phyloP scores from a whole-genome alignment of 2,797 vertebrate species.

The Cryptoprocta ferox region DNA sequence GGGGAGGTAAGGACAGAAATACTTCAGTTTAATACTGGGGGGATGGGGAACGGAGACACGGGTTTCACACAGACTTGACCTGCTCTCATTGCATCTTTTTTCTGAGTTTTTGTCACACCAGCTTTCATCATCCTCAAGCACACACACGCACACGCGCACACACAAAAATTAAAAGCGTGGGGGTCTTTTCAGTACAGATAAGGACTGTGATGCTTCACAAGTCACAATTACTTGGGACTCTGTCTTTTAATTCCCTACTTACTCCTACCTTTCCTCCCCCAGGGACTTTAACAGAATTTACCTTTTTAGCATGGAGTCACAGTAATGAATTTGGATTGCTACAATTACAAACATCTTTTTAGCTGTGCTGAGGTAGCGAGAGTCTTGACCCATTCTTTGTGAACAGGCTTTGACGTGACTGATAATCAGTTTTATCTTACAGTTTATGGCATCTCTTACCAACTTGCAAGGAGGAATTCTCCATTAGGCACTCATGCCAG shows the following conservation, averaged over 20 bases:
- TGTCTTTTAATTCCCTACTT: neutral
- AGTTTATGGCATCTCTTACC: neutral
- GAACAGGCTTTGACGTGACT: neutral
- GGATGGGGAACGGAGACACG: rapidly evolving
- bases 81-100: neutral
- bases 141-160: too few relatives aligned
- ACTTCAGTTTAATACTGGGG: neutral
- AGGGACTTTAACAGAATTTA: neutral
- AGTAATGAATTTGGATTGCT: neutral
- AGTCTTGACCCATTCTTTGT: neutral
- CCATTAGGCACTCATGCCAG: neutral
- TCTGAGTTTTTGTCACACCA: neutral
- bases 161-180: neutral
- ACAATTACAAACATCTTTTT: slow-evolving; percentile 51
- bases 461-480: slow-evolving; percentile 56
- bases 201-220: neutral
- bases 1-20: neutral
- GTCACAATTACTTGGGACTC: neutral
- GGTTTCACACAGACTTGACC: neutral
- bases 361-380: neutral
- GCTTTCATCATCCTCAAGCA: neutral
- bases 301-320: slow-evolving; percentile 41
- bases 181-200: neutral
- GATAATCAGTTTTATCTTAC: slow-evolving; percentile 6
- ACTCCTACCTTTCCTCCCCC: neutral